Conservation (phyloP, 2,113 vertebrate genomes). For the Donacobius atricapilla region DNA sequence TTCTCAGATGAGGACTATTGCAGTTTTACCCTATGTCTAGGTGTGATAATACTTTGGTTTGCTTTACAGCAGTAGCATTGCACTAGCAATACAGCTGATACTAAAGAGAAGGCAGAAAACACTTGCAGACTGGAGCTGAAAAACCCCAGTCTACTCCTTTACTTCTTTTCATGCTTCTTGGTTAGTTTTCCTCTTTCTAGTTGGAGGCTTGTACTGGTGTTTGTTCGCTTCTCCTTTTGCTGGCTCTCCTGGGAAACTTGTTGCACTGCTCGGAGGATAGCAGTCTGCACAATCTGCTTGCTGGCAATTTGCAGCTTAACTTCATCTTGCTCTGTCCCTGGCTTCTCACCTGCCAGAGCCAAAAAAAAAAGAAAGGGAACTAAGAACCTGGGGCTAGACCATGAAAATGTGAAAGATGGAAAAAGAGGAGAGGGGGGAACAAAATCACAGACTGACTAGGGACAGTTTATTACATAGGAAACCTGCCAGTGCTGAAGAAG, state of each 20-base stretch:
- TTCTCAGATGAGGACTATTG: slow-evolving; percentile 43
- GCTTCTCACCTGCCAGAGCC: slow-evolving; percentile 69
- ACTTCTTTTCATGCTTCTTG: slow-evolving; percentile 76
- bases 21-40: slow-evolving; percentile 33
- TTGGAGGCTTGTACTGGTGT: background rate
- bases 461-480: background rate
- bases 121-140: background rate
- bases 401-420: background rate
- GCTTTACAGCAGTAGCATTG: slow-evolving; percentile 52
- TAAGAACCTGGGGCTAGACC: background rate
- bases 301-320: slow-evolving; percentile 75
- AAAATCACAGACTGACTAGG: background rate
- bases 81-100: slow-evolving; percentile 37
- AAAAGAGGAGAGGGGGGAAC: background rate
- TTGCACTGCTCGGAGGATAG: slow-evolving; percentile 75
- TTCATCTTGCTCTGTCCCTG: slow-evolving; percentile 72
- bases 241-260: slow-evolving; percentile 76
- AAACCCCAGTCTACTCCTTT: background rate
- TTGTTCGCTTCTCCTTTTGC: slow-evolving; percentile 20
- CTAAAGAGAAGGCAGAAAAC: slow-evolving; percentile 61
- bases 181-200: slow-evolving; percentile 56
- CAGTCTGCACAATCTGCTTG: slow-evolving; percentile 78
- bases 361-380: background rate
- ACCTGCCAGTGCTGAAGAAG: background rate
- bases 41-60: slow-evolving; percentile 65